Conservation (phyloP, 92 coral and sea anemone genomes). For the Actinostola sp. region DNA sequence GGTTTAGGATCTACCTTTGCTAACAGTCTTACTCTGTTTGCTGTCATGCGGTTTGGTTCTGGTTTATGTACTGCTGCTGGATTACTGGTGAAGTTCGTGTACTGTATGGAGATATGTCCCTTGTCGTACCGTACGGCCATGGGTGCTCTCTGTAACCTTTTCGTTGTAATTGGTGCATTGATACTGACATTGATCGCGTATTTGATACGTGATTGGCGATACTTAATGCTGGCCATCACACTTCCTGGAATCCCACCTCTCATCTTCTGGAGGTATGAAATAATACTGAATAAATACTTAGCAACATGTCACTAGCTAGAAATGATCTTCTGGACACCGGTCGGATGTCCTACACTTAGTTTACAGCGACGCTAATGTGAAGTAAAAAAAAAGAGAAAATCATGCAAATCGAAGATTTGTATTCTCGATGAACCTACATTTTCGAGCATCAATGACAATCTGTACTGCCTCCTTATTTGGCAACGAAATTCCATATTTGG, state of each 20-base stretch:
- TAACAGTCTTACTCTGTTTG: conserved; percentile 29
- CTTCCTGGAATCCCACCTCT: conserved; percentile 33
- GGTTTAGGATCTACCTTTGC: conserved; percentile 46
- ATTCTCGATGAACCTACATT: no score
- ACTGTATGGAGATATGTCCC: conserved; percentile 42
- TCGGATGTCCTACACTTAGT: not conserved
- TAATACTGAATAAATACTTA: no score
- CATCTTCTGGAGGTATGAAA: conserved; percentile 36
- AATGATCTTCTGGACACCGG: not conserved
- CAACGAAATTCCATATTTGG: no score
- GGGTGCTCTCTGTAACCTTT: conserved; percentile 23
- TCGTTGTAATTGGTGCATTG: conserved; percentile 32
- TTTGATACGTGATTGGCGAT: conserved; percentile 44
- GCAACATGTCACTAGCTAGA: no score
- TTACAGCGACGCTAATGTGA: no score
- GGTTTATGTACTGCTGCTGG: conserved; percentile 33
- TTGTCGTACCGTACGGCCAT: conserved; percentile 37
- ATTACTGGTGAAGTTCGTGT: conserved; percentile 33
- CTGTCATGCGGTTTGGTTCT: conserved; percentile 41
- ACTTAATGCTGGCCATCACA: conserved; percentile 28
- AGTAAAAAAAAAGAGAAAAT: no score
- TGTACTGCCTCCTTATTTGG: no score
- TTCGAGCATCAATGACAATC: no score
- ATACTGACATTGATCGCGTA: conserved; percentile 35
- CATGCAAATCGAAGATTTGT: no score